phyloP scores from a whole-genome alignment of 1,140 invertebrate genomes.

The Megathymus violae region DNA sequence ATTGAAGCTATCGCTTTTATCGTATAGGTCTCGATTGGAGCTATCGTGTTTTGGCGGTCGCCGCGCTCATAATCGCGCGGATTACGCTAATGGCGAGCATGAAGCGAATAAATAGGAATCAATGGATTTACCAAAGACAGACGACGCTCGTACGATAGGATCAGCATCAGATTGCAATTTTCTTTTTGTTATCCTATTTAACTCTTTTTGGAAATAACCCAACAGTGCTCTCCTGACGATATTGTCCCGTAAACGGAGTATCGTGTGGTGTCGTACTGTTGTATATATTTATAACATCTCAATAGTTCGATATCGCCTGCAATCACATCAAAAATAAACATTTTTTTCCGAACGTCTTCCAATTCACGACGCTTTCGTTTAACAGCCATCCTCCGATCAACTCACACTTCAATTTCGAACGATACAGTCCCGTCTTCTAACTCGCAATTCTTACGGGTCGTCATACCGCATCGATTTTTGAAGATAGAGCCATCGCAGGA shows the following conservation, averaged over 20 bases:
- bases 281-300: slow-evolving; percentile 24
- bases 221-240: neutral
- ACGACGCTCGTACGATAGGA: slow-evolving; percentile 32
- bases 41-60: slow-evolving; percentile 42
- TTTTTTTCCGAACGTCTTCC: slow-evolving; percentile 33
- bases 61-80: slow-evolving; percentile 38
- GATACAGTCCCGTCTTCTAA: slow-evolving; percentile 37
- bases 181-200: slow-evolving; percentile 23
- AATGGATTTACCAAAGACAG: slow-evolving; percentile 34
- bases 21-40: slow-evolving; percentile 49
- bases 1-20: slow-evolving; percentile 61
- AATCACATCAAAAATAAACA: slow-evolving; percentile 38
- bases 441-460: slow-evolving; percentile 19
- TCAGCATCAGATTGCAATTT: slow-evolving; percentile 28
- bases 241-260: neutral
- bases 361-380: slow-evolving; percentile 13
- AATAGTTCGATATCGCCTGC: slow-evolving; percentile 12
- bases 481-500: slow-evolving; percentile 8
- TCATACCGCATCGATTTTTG: slow-evolving; percentile 35
- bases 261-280: slow-evolving; percentile 4
- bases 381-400: slow-evolving; percentile 41
- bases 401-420: slow-evolving; percentile 37
- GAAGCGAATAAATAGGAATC: slow-evolving; percentile 35
- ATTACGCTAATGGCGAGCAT: slow-evolving; percentile 38
- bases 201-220: slow-evolving; percentile 12